A percentile compares a stretch with the other conserved stretches of the same genome.
Evolutionary conservation across 1,140 invertebrate species (phyloP).

Genomic region (Chelonus insularis): DNA sequence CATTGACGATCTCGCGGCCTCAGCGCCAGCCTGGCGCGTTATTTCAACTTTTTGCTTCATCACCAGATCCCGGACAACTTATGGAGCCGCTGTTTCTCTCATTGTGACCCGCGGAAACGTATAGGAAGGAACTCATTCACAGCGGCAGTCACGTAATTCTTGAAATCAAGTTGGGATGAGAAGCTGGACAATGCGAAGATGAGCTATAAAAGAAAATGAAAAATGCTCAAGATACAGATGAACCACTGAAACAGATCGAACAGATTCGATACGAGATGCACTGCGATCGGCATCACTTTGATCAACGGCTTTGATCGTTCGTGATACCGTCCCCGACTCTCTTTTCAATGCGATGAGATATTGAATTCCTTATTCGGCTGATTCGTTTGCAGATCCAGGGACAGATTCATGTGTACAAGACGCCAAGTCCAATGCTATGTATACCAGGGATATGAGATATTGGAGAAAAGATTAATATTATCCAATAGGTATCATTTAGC

Average conservation of each 20-base stretch:
- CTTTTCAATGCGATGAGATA: constrained; percentile 15
- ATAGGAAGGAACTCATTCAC: constrained; percentile 25
- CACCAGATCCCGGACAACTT: neutral
- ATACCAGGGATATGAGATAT: constrained; percentile 16
- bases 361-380: constrained; percentile 10
- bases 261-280: neutral
- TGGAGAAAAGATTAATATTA: constrained; percentile 23
- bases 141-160: constrained; percentile 23
- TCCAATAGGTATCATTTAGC: too few relatives aligned
- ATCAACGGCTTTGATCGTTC: constrained; percentile 10
- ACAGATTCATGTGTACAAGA: constrained; percentile 5
- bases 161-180: neutral
- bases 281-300: constrained; percentile 15
- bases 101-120: constrained; percentile 2
- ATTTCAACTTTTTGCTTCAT: constrained; percentile 35
- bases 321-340: neutral
- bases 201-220: neutral
- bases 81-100: constrained; percentile 1
- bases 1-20: constrained; percentile 42
- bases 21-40: constrained; percentile 33
- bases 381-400: constrained; percentile 12
- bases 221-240: neutral
- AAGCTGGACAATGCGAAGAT: neutral
- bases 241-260: neutral
- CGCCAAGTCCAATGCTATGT: too few relatives aligned